phyloP scores from a whole-genome alignment of 2,888 invertebrate genomes.

The Taenaris catops region DNA sequence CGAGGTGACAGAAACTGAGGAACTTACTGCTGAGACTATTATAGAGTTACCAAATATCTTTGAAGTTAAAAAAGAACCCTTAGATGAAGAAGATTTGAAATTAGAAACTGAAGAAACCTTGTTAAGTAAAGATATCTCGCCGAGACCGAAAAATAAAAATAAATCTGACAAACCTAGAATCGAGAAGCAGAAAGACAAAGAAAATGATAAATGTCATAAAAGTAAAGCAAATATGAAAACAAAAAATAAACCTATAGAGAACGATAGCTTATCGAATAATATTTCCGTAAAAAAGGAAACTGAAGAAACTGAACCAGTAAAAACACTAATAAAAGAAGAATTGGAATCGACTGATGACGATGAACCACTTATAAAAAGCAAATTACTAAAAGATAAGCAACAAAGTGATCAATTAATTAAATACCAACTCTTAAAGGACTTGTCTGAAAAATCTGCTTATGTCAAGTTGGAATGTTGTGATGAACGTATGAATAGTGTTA shows the following conservation, averaged over 20 bases:
- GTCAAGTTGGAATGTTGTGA: slow-evolving; percentile 73
- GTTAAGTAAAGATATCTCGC: slow-evolving; percentile 7
- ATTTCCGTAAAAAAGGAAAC: slow-evolving; percentile 36
- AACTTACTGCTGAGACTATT: slow-evolving; percentile 32
- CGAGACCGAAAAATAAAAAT: slow-evolving; percentile 27
- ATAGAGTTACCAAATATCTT: slow-evolving; percentile 18
- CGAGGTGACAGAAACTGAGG: slow-evolving; percentile 23
- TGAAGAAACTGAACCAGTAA: slow-evolving; percentile 34
- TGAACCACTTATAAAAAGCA: slow-evolving; percentile 64
- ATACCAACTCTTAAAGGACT: slow-evolving; percentile 61
- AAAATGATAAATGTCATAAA: slow-evolving; percentile 37
- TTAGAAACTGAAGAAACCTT: slow-evolving; percentile 17
- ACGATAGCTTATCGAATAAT: slow-evolving; percentile 26
- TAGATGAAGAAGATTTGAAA: slow-evolving; percentile 49
- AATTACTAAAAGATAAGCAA: slow-evolving; percentile 60
- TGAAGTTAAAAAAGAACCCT: slow-evolving; percentile 51
- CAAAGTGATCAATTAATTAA: slow-evolving; percentile 49
- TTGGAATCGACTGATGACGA: slow-evolving; percentile 65
- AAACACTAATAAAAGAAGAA: slow-evolving; percentile 53
- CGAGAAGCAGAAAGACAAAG: slow-evolving; percentile 41
- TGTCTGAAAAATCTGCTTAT: slow-evolving; percentile 69
- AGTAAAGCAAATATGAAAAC: slow-evolving; percentile 33
- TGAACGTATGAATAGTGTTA: slow-evolving; percentile 58
- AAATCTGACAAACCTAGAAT: slow-evolving; percentile 35
- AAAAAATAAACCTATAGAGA: slow-evolving; percentile 40